A percentile compares a stretch with the other conserved stretches of the same genome.
These are phyloP conservation scores for Achlya flavicornis DNA, from an alignment of 2,888 invertebrate genomes.

Conservation along the genomic window DNA sequence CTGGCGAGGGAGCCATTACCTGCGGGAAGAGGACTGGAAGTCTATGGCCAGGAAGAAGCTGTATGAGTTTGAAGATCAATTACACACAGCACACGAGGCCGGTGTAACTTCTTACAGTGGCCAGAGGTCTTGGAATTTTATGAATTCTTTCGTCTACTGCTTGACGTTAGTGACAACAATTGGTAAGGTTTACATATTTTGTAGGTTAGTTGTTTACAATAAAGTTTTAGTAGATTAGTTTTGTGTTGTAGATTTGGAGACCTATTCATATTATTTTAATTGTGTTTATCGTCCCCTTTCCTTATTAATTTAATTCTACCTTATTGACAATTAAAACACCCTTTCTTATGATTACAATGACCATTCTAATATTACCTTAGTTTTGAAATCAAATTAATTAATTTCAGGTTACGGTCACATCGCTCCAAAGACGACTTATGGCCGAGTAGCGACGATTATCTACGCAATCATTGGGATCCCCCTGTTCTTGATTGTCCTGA, in stretches of 20 bases:
- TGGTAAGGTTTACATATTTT: conserved; percentile 85
- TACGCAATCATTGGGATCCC: conserved; percentile 98
- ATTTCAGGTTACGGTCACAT: conserved; percentile 97
- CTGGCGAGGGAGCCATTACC: conserved; percentile 91
- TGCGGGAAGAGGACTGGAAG: conserved; percentile 95
- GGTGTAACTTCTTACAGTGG: conserved; percentile 93
- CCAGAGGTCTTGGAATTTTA: conserved; percentile 93
- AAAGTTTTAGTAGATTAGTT: too few relatives aligned
- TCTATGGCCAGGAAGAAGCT: conserved; percentile 91
- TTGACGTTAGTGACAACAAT: conserved; percentile 94
- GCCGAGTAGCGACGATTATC: conserved; percentile 93
- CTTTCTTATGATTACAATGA: background rate
- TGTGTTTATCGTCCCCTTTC: background rate
- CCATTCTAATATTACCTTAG: background rate
- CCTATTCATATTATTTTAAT: background rate
- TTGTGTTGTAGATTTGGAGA: background rate
- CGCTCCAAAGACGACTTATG: conserved; percentile 93
- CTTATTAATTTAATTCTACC: background rate
- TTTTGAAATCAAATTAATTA: background rate
- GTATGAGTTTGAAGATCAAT: conserved; percentile 92
- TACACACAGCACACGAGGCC: conserved; percentile 92
- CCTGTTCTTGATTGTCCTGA: conserved; percentile 95
- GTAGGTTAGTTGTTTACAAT: background rate
- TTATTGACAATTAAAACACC: background rate
- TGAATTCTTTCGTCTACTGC: conserved; percentile 94